phyloP scores from a whole-genome alignment of 92 coral and sea anemone genomes.

The Umimayanthus chanpuru region DNA sequence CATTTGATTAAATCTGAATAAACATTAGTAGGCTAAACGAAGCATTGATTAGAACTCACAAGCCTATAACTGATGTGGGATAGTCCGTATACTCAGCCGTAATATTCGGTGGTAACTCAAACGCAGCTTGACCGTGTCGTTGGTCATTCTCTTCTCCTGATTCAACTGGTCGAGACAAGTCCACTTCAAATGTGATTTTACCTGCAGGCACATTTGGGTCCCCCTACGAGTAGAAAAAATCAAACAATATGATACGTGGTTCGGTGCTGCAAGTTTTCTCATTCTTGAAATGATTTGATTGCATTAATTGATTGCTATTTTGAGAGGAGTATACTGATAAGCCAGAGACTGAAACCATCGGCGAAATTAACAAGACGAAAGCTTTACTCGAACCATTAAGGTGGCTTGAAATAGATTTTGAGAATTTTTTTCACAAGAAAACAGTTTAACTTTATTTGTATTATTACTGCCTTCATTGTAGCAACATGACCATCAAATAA shows the following conservation, averaged over 20 bases:
- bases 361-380: no score
- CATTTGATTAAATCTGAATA: no score
- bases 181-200: conserved; percentile 73
- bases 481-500: no score
- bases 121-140: background rate
- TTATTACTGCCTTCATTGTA: no score
- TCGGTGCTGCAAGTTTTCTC: background rate
- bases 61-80: background rate
- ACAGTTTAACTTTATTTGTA: no score
- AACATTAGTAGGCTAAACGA: background rate
- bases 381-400: no score
- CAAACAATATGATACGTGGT: background rate
- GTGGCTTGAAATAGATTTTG: no score
- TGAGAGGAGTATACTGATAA: no score
- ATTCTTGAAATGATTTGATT: no score
- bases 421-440: no score
- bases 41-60: conserved; percentile 3
- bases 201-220: conserved; percentile 91
- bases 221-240: conserved; percentile 56
- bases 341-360: no score
- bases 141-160: conserved; percentile 5
- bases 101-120: conserved; percentile 3
- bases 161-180: conserved; percentile 56
- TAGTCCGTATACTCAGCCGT: background rate
- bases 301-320: no score